These are phyloP conservation scores for Parotocinclus haroldoi DNA, from an alignment of 2,797 vertebrate species.

Conservation along the genomic window DNA sequence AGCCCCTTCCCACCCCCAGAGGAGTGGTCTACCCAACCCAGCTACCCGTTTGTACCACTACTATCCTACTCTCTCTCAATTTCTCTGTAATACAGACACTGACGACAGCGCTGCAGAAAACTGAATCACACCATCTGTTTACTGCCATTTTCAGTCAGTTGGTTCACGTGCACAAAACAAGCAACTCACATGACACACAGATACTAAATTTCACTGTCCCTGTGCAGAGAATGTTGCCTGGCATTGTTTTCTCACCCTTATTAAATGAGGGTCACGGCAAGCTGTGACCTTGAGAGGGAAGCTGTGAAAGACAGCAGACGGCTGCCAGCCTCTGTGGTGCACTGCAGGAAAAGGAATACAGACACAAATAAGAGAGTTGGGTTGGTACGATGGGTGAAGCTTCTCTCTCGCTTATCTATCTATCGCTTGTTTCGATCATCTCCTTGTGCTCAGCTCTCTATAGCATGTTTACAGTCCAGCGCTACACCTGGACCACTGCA, in stretches of 20 bases:
- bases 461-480: slow-evolving; percentile 33
- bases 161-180: slow-evolving; percentile 35
- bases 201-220: slow-evolving; percentile 27
- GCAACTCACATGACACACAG: slow-evolving; percentile 30
- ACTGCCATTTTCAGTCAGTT: slow-evolving; percentile 59
- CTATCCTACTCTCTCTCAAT: neutral
- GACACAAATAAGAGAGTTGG: slow-evolving; percentile 2
- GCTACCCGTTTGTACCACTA: neutral
- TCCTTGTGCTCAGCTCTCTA: slow-evolving; percentile 22
- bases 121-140: slow-evolving; percentile 61
- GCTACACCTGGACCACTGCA: slow-evolving; percentile 59
- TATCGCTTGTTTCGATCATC: neutral
- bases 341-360: slow-evolving; percentile 11
- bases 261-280: slow-evolving; percentile 23
- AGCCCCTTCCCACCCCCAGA: neutral
- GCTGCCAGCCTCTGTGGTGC: slow-evolving; percentile 6
- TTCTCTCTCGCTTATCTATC: neutral
- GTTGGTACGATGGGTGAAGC: slow-evolving; percentile 1
- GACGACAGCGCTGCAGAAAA: slow-evolving; percentile 47
- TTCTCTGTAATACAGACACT: slow-evolving; percentile 37
- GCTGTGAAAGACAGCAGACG: slow-evolving; percentile 1
- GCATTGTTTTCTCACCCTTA: slow-evolving; percentile 14
- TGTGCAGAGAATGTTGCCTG: neutral
- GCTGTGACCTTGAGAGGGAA: slow-evolving; percentile 27
- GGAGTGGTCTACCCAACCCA: slow-evolving; percentile 11